These are phyloP conservation scores for Pao palembangensis DNA, from an alignment of 2,113 vertebrate genomes.

Conservation along the genomic window DNA sequence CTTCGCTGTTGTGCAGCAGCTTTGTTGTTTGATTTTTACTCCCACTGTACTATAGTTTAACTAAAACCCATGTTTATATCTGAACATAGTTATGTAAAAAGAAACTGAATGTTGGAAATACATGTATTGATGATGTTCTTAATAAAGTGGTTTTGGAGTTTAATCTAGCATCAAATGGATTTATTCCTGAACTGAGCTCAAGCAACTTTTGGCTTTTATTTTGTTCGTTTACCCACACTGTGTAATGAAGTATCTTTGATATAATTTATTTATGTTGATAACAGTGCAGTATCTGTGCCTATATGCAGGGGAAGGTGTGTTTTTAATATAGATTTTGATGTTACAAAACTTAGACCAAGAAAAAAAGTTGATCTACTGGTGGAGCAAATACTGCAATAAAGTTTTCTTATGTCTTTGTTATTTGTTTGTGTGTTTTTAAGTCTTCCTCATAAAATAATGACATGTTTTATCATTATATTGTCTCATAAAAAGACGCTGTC, in stretches of 20 bases:
- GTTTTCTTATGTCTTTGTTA: constrained; percentile 99
- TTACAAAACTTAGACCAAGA: constrained; percentile 88
- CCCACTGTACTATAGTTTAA: constrained; percentile 99
- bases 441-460: background rate
- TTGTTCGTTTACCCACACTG: constrained; percentile 77
- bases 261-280: constrained; percentile 90
- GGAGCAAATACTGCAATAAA: constrained; percentile 99
- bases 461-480: too few species aligned
- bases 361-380: constrained; percentile 84
- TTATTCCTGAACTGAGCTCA: constrained; percentile 75
- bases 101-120: constrained; percentile 99
- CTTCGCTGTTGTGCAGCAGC: constrained; percentile 99
- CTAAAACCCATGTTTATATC: constrained; percentile 95
- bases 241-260: constrained; percentile 83
- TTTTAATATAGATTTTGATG: constrained; percentile 98
- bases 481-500: too few species aligned
- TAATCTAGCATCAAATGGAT: constrained; percentile 94
- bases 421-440: constrained; percentile 59
- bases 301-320: constrained; percentile 84
- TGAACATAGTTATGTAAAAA: constrained; percentile 88
- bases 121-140: constrained; percentile 99
- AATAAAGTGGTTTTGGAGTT: constrained; percentile 99
- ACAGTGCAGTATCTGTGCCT: constrained; percentile 96
- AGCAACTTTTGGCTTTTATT: constrained; percentile 75
- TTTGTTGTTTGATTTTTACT: constrained; percentile 96